These are phyloP conservation scores for Rhodophaea formosa DNA, from an alignment of 2,888 invertebrate species.

Conservation along the genomic window DNA sequence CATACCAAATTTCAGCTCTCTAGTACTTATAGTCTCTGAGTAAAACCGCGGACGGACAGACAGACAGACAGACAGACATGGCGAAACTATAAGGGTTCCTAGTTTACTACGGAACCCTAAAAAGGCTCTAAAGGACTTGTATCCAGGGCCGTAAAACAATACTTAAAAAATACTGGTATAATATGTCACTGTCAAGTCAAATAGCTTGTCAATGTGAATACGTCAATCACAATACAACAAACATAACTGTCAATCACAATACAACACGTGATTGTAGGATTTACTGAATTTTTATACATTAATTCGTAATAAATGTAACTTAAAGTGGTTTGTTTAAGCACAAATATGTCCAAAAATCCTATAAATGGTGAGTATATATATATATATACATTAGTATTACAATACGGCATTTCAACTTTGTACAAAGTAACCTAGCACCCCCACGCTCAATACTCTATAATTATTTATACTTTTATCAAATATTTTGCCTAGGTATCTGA, in stretches of 20 bases:
- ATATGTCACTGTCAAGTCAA: neutral
- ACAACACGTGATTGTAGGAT: neutral
- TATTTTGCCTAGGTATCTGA: no score
- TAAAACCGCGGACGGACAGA: no score
- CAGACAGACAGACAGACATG: no score
- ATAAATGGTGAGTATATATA: slow-evolving; percentile 66
- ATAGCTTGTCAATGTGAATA: neutral
- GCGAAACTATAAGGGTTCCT: no score
- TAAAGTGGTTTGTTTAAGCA: neutral
- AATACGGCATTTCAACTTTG: neutral
- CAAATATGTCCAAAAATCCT: slow-evolving; percentile 61
- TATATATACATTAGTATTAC: no score
- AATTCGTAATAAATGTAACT: neutral
- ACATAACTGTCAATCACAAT: neutral
- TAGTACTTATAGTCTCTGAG: no score
- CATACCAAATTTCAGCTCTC: no score
- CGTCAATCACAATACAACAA: neutral
- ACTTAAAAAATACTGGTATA: no score
- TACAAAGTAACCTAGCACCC: slow-evolving; percentile 14
- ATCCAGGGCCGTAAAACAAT: no score
- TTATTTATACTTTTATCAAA: neutral
- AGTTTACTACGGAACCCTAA: no score
- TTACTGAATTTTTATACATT: neutral
- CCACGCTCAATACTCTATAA: neutral
- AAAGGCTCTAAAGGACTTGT: no score